A percentile compares a stretch with the other conserved stretches of the same genome.
phyloP scores from a whole-genome alignment of 2,113 vertebrate species.

The Corvus moneduloides region DNA sequence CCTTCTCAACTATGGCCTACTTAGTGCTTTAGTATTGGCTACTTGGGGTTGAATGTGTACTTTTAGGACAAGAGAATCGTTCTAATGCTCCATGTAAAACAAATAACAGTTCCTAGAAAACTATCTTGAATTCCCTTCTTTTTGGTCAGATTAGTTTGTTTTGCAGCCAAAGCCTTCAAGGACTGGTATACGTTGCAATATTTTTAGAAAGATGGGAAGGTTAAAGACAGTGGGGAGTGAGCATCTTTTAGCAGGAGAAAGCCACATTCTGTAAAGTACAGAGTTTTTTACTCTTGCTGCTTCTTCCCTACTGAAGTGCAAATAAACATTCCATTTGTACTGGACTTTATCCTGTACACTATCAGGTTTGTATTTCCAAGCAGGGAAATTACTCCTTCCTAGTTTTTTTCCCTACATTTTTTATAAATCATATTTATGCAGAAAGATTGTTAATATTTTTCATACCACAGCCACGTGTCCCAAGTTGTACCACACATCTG shows the following conservation, averaged over 20 bases:
- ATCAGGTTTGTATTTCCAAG: not conserved
- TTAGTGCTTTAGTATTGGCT: not conserved
- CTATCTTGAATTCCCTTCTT: not conserved
- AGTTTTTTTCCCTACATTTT: not conserved
- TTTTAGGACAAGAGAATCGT: not conserved
- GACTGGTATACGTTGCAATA: not conserved
- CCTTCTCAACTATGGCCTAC: not conserved
- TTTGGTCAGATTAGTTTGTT: not conserved
- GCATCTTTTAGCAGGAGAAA: not conserved
- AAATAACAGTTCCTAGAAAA: not conserved
- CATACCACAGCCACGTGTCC: slow-evolving; percentile 94
- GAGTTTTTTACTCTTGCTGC: not conserved
- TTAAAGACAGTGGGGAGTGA: not conserved
- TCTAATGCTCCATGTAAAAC: not conserved
- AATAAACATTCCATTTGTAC: not conserved
- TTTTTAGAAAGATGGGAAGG: not conserved
- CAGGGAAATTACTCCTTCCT: not conserved
- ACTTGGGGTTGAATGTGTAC: not conserved
- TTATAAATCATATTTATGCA: not conserved
- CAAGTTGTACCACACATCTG: slow-evolving; percentile 97
- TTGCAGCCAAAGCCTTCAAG: not conserved
- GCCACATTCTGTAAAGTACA: not conserved
- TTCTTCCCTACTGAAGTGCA: not conserved
- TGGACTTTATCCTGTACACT: not conserved
- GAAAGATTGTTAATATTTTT: not conserved